A percentile compares a stretch with the other conserved stretches of the same genome.
Evolutionary conservation across 2,888 invertebrate species (phyloP).

Genomic region (Drosophila imparisetae): DNA sequence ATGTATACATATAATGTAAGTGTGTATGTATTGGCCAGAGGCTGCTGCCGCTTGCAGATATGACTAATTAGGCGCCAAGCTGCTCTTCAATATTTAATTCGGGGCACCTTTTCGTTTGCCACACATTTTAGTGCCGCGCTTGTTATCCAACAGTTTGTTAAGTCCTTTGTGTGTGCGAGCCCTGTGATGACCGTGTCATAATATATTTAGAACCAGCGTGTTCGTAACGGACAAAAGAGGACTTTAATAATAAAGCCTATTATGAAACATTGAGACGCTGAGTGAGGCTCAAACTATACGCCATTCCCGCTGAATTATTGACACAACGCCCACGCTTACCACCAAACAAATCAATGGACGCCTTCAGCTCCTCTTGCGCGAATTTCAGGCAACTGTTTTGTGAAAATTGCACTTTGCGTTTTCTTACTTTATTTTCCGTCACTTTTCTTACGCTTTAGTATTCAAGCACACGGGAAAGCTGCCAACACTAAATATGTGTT

Average conservation of each 20-base stretch:
- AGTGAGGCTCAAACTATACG: conserved; percentile 1
- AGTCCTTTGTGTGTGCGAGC: conserved; percentile 10
- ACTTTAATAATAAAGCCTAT: conserved; percentile 27
- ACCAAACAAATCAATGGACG: conserved; percentile 67
- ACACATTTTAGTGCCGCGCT: neutral
- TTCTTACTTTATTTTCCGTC: neutral
- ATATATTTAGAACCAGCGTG: conserved; percentile 31
- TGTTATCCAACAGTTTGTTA: conserved; percentile 44
- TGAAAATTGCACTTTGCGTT: conserved; percentile 41
- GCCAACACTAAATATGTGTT: conserved; percentile 20
- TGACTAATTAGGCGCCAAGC: conserved; percentile 43
- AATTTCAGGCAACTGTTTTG: conserved; percentile 5
- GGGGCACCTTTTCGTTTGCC: conserved; percentile 11
- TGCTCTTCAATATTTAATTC: conserved; percentile 29
- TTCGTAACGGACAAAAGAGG: conserved; percentile 30
- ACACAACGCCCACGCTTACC: conserved; percentile 63
- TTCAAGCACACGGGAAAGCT: conserved; percentile 10
- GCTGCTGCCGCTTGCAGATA: conserved; percentile 6
- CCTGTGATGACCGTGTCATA: conserved; percentile 11
- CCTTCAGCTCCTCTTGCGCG: conserved; percentile 10
- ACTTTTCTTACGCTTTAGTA: conserved; percentile 1
- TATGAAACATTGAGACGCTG: conserved; percentile 26
- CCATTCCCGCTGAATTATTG: conserved; percentile 42
- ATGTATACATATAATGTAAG: neutral
- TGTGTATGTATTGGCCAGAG: neutral